Evolutionary conservation across 2,888 invertebrate species (phyloP), one percentile per base, ranked within the genome.

Genomic region (Ceraclea dissimilis): DNA sequence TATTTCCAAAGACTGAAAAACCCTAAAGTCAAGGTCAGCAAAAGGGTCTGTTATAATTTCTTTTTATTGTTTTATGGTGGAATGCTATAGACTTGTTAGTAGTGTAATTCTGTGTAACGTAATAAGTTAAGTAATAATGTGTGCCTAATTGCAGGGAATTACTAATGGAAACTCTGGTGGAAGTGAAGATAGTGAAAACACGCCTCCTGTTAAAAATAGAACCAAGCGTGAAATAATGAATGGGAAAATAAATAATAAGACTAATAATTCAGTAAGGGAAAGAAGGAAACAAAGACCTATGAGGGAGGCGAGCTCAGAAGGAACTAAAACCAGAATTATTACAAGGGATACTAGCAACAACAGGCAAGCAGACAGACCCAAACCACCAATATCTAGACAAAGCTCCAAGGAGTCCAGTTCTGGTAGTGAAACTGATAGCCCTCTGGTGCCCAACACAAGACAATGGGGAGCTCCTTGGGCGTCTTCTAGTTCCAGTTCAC

Each of bases 1-100:
- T 96, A 96, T 78, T 96, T 96, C 79, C 91, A 92, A 78, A 86
- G 91, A 74, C 81, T 93, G 76, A 94, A 93, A 80, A 93, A 92
- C 74, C 90, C 90, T 68, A 89, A 88, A 78, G 80, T 83, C 72
- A 85, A 82, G 79, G 83, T 77, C 74, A 78, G 76, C 76, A 76
- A 73, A 75, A 73, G 76, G 76, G 76, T 78, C 74, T 75, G 76
- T 75, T 70, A 49, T 55, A 34, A 53, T 55, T 21, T 31, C 53
- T 33, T 52, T 17, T 56, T n/a, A n/a, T n/a, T n/a, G n/a, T n/a
- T n/a, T n/a, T n/a, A n/a, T n/a, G n/a, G n/a, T 54, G 21, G n/a
- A n/a, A n/a, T n/a, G n/a, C n/a, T 34, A n/a, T 50, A 26, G 34
- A 49, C 43, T 49, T 43, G 20, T 54, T n/a, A n/a, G n/a, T n/a